Conservation (phyloP, 2,113 vertebrate species). For the Periophthalmodon schlosseri region DNA sequence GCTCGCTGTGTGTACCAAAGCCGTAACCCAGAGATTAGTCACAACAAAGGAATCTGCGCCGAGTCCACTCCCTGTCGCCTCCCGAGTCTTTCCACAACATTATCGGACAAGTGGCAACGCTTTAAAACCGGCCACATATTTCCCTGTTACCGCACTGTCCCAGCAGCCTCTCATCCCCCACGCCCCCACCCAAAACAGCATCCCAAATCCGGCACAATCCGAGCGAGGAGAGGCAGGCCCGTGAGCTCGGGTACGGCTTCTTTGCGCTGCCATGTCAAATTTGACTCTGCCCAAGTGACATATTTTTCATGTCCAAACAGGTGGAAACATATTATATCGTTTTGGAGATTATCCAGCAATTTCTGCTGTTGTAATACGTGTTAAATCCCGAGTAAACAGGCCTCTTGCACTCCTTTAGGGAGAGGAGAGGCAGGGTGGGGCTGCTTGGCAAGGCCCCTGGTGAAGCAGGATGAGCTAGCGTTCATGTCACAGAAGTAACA, state of each 20-base stretch:
- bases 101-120: not conserved
- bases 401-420: slow-evolving; percentile 20
- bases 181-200: slow-evolving; percentile 27
- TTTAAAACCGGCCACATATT: not conserved
- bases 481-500: slow-evolving; percentile 5
- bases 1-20: slow-evolving; percentile 19
- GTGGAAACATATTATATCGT: not conserved
- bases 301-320: not conserved
- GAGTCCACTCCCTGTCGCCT: slow-evolving; percentile 53
- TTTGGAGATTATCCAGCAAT: slow-evolving; percentile 8
- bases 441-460: slow-evolving; percentile 46
- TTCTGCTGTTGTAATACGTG: not conserved
- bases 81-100: not conserved
- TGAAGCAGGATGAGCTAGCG: slow-evolving; percentile 23
- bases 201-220: not conserved
- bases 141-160: not conserved
- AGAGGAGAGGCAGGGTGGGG: slow-evolving; percentile 59
- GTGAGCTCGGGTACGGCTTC: not conserved
- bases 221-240: slow-evolving; percentile 31
- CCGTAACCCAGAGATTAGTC: slow-evolving; percentile 55
- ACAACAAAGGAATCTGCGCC: slow-evolving; percentile 73
- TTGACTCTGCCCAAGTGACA: not conserved
- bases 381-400: slow-evolving; percentile 38
- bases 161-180: not conserved
- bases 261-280: not conserved